phyloP scores from a whole-genome alignment of 2,888 invertebrate genomes.

The Philonicus albiceps region DNA sequence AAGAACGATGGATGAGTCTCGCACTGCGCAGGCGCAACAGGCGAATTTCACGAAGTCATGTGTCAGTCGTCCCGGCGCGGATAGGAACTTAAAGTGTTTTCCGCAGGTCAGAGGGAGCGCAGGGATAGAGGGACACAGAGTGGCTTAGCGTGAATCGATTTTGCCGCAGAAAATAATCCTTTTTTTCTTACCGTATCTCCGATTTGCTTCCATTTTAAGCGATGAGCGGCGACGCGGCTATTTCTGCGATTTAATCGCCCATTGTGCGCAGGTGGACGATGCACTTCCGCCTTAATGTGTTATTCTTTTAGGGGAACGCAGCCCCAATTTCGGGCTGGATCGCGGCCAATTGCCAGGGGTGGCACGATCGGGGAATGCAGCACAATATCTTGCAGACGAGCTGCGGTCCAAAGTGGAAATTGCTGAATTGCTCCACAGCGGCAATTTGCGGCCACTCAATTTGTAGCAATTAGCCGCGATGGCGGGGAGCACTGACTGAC shows the following conservation, averaged over 20 bases:
- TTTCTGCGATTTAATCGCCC: neutral
- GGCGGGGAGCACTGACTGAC: neutral
- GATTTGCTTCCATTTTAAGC: slow-evolving; percentile 16
- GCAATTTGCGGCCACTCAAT: neutral
- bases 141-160: neutral
- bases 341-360: neutral
- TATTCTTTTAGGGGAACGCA: neutral
- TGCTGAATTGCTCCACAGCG: neutral
- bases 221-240: neutral
- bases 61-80: slow-evolving; percentile 2
- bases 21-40: slow-evolving; percentile 16
- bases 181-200: neutral
- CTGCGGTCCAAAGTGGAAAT: neutral
- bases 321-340: slow-evolving; percentile 1
- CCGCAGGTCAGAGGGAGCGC: neutral
- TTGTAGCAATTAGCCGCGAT: neutral
- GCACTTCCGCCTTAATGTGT: slow-evolving; percentile 15
- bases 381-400: neutral
- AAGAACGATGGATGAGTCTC: neutral
- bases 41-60: slow-evolving; percentile 33
- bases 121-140: neutral
- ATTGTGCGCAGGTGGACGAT: slow-evolving; percentile 16
- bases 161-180: neutral
- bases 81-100: neutral
- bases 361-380: neutral